phyloP scores from a whole-genome alignment of 2,113 vertebrate genomes.

The Pseudonaja textilis region DNA sequence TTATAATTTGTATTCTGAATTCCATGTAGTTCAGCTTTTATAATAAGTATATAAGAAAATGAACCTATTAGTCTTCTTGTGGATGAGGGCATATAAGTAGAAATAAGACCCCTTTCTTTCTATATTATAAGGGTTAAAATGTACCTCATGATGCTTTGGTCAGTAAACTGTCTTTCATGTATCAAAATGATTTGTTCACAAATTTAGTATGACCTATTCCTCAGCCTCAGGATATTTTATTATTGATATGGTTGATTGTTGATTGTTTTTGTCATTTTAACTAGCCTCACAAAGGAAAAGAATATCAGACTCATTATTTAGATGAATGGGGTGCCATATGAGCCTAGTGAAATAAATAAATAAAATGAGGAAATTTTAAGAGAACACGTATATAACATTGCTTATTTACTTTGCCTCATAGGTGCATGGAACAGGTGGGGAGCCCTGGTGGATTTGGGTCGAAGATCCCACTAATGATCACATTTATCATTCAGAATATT shows the following conservation, averaged over 20 bases:
- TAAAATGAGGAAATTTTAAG: not conserved
- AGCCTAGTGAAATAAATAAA: not conserved
- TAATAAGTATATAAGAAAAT: not conserved
- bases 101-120: not conserved
- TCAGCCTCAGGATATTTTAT: not conserved
- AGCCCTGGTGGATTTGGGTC: conserved; percentile 99
- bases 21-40: not conserved
- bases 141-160: not conserved
- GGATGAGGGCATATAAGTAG: not conserved
- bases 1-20: not conserved
- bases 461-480: conserved; percentile 97
- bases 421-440: conserved; percentile 93
- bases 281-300: not conserved
- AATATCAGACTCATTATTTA: not conserved
- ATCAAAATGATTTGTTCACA: not conserved
- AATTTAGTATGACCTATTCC: not conserved
- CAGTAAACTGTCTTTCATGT: not conserved
- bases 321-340: not conserved
- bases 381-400: not conserved
- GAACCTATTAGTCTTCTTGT: not conserved
- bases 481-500: conserved; percentile 98
- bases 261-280: not conserved
- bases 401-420: conserved; percentile 57
- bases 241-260: not conserved
- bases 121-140: not conserved